These are phyloP conservation scores for Acyrthosiphon pisum DNA, from an alignment of 1,140 invertebrate genomes.

Conservation along the genomic window DNA sequence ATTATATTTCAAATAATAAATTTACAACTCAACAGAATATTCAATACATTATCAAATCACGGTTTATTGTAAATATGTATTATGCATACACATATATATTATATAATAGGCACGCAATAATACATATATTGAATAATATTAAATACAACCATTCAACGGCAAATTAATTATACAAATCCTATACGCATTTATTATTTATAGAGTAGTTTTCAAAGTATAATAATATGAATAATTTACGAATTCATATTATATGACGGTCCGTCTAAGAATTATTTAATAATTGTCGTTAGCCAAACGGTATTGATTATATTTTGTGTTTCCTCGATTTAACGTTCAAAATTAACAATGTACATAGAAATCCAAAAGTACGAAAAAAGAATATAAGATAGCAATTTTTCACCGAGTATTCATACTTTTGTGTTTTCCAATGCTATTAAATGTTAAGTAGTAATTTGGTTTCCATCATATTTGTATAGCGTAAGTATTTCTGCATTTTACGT, in stretches of 20 bases:
- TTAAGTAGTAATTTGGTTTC: not conserved
- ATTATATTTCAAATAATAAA: not conserved
- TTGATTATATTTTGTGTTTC: not conserved
- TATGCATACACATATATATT: not conserved
- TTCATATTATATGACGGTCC: not conserved
- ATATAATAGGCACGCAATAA: not conserved
- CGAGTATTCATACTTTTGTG: not conserved
- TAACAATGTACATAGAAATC: not conserved
- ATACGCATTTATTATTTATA: not conserved
- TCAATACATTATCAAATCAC: not conserved
- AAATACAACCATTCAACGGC: not conserved
- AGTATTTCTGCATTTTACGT: not conserved
- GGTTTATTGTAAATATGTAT: not conserved
- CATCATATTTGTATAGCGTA: not conserved
- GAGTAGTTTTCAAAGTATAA: not conserved
- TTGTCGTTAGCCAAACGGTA: not conserved
- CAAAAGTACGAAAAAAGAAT: not conserved
- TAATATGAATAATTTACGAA: not conserved
- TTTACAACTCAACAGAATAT: not conserved
- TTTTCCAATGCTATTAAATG: not conserved
- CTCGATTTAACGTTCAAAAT: not conserved
- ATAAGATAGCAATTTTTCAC: no score
- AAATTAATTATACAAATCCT: not conserved
- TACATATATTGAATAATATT: not conserved
- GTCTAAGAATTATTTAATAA: not conserved